Evolutionary conservation across 2,113 vertebrate species (phyloP), one percentile per base, ranked within the genome.

Genomic region (Otus sunia): DNA sequence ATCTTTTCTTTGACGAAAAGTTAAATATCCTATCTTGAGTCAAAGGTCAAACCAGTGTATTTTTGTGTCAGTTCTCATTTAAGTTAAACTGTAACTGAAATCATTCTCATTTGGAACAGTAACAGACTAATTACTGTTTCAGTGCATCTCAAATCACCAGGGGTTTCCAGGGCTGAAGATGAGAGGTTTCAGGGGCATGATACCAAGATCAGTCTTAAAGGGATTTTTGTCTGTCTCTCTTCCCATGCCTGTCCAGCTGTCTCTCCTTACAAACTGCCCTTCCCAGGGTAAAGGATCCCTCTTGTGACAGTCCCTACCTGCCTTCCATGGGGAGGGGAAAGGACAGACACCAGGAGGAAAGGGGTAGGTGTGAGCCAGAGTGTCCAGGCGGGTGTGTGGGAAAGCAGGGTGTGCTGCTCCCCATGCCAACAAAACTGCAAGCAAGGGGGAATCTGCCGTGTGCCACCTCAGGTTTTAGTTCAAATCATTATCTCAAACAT

Each of bases 311-410:
- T 27, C 15, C 9, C 3, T 4, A n/a, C 39, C n/a, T 69, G 37
- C 23, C 56, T 41, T 58, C 30, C 0, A 1, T 2, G 1, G 23
- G 14, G 19, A 85, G 10, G 12, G 26, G 17, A 64, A 47, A 41
- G 30, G 11, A 34, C 50, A 52, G 34, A 37, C 13, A 26, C 17
- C 36, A 56, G 64, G 18, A 55, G 8, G 15, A n/a, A 55, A 68
- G 14, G 11, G 7, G 7, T 19, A 53, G 12, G 10, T 56, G 36
- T 37, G 45, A 91, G 30, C 22, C 37, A 50, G 41, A 53, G 34
- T 30, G 18, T 52, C 50, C n/a, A 13, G 5, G 36, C 0, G 0
- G 64, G 11, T 9, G 3, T 2, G 4, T 43, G 18, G 27, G 36
- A 67, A 79, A 77, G 22, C 2, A 2, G n/a, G 15, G 15, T 66